Conservation (phyloP, 2,113 vertebrate species). For the Paralichthys olivaceus region DNA sequence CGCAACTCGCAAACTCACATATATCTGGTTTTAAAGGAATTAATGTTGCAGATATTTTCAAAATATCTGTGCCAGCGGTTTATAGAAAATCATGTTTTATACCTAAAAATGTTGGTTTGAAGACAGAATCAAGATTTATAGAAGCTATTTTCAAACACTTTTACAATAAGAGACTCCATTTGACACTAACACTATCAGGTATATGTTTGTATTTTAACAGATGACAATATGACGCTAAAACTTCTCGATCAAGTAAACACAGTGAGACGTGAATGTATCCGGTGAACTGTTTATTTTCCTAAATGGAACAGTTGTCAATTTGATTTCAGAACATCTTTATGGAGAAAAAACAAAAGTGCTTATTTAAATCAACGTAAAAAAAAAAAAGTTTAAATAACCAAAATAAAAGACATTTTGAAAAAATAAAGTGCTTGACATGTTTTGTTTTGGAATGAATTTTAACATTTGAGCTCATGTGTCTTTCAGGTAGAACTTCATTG, state of each 20-base stretch:
- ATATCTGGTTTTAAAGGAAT: conserved; percentile 5
- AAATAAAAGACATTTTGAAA: conserved; percentile 52
- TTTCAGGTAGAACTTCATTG: background rate
- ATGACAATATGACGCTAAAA: background rate
- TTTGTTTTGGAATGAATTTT: background rate
- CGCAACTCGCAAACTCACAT: no score
- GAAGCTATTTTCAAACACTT: conserved; percentile 37
- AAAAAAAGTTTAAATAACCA: conserved; percentile 35
- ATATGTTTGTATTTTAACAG: conserved; percentile 24
- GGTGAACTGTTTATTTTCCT: conserved; percentile 48
- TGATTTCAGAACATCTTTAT: conserved; percentile 14
- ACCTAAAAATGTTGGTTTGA: conserved; percentile 10
- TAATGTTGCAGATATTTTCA: background rate
- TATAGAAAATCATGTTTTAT: conserved; percentile 30
- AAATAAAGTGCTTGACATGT: conserved; percentile 1
- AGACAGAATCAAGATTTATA: background rate
- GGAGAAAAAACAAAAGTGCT: conserved; percentile 8
- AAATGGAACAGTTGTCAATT: conserved; percentile 10
- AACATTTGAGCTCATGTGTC: background rate
- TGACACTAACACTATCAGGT: conserved; percentile 11
- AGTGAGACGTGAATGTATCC: conserved; percentile 25
- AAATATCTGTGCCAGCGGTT: conserved; percentile 30
- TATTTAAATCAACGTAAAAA: conserved; percentile 33
- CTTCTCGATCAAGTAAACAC: background rate
- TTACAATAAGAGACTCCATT: conserved; percentile 46